Evolutionary conservation across 2,888 invertebrate species (phyloP).

Genomic region (Smittia aterrima): DNA sequence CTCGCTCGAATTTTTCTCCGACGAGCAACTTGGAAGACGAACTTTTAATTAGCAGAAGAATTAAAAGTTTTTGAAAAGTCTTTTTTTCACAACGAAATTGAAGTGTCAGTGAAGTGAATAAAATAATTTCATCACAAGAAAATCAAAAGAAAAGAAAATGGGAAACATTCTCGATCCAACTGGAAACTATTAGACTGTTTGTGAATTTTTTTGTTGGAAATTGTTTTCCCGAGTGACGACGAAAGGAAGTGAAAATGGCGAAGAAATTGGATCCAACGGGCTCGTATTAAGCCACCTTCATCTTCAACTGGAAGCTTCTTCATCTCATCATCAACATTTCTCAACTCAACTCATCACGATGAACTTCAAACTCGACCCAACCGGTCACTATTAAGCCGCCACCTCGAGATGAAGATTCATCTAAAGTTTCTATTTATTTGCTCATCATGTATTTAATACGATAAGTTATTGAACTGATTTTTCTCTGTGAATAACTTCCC

Average conservation of each 20-base stretch:
- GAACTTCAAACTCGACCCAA: slow-evolving; percentile 50
- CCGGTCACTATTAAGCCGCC: slow-evolving; percentile 50
- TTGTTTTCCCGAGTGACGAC: neutral
- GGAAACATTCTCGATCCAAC: slow-evolving; percentile 52
- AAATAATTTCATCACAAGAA: slow-evolving; percentile 20
- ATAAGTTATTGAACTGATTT: slow-evolving; percentile 42
- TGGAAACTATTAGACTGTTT: slow-evolving; percentile 50
- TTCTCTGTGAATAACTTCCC: slow-evolving; percentile 40
- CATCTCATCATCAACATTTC: neutral
- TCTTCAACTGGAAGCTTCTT: neutral
- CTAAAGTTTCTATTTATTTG: slow-evolving; percentile 40
- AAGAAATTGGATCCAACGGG: slow-evolving; percentile 42
- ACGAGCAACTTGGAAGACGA: slow-evolving; percentile 18
- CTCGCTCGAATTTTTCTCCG: slow-evolving; percentile 1
- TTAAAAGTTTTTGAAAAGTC: neutral
- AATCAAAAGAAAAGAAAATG: slow-evolving; percentile 44
- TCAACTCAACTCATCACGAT: neutral
- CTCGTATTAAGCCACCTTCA: slow-evolving; percentile 40
- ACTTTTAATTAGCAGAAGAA: neutral
- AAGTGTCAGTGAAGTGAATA: slow-evolving; percentile 49
- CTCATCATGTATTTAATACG: slow-evolving; percentile 41
- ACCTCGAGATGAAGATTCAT: slow-evolving; percentile 9
- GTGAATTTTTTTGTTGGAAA: neutral
- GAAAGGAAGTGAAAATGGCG: slow-evolving; percentile 18
- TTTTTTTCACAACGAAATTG: neutral